Base-by-base conservation (phyloP, 2,888 invertebrate genomes). In the Lycocerus yunnanus region DNA sequence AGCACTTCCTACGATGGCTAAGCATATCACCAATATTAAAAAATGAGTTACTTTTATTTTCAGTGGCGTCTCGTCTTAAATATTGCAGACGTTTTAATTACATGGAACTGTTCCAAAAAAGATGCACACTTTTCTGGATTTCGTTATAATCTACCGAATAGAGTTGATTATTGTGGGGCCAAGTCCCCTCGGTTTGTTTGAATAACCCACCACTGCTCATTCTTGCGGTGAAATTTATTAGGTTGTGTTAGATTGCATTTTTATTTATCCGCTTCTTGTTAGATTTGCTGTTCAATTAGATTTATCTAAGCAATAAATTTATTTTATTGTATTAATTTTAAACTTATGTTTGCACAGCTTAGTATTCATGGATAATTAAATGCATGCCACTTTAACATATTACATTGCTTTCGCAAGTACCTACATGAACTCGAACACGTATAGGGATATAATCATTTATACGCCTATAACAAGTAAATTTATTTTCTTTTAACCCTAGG, bases 401-500 rank as follows among this genome's bases (percentile, higher is more conserved):
- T 43, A n/a, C 43, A 43, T 43, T 43, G 43, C 43, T 43, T 43
- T 43, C 43, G 43, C 43, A 43, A 43, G 43, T 43, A n/a, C 43
- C 43, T 43, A 43, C 43, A 43, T 43, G 43, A 43, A 43, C 43
- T 43, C 43, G 43, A 43, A 43, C 43, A 43, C 43, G 43, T 43
- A 43, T 43, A 43, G 43, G 43, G 43, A 43, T n/a, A 43, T 43
- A n/a, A 43, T 43, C 43, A 43, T 63, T 63, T 63, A n/a, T 63
- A 63, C 61, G 16, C 20, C 61, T 15, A 63, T 16, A 18, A 63
- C 61, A 63, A 63, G 14, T 63, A 63, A 63, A 63, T 63, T 63
- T 18, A 63, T 63, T 63, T 63, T 63, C 61, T 18, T 43, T 43
- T 63, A 63, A 63, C 61, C 61, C 61, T 18, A 63, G 61, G 61